Evolutionary conservation across 2,797 vertebrate species (phyloP).

Genomic region (Cephalopachus bancanus): DNA sequence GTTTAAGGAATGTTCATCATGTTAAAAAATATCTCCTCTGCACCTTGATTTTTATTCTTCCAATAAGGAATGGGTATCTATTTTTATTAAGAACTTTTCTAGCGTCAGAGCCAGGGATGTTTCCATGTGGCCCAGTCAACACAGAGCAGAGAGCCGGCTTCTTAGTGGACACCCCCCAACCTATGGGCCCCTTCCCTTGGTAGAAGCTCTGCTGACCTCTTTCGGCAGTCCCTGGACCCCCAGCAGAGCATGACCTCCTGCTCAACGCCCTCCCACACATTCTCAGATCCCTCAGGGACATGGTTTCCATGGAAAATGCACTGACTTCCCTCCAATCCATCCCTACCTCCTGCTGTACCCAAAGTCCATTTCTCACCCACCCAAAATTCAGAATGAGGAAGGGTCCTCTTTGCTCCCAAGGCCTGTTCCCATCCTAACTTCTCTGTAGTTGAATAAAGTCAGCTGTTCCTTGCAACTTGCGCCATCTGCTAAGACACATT

Average conservation of each 20-base stretch:
- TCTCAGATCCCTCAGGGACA: background rate
- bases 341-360: too few relatives aligned
- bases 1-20: background rate
- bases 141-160: background rate
- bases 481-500: background rate
- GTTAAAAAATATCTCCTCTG: background rate
- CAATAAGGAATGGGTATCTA: background rate
- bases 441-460: background rate
- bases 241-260: background rate
- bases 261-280: too few relatives aligned
- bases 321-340: background rate
- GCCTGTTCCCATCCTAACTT: rapidly evolving
- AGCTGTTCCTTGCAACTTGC: background rate
- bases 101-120: too few relatives aligned
- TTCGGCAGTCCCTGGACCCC: background rate
- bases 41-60: too few relatives aligned
- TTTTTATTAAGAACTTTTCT: background rate
- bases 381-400: background rate
- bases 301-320: background rate
- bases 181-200: background rate
- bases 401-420: background rate
- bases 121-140: too few relatives aligned
- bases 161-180: background rate
- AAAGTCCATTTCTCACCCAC: too few relatives aligned
- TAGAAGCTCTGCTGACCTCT: too few relatives aligned